Base-by-base conservation (phyloP, 2,113 vertebrate genomes). In the Ariopsis seemanni region DNA sequence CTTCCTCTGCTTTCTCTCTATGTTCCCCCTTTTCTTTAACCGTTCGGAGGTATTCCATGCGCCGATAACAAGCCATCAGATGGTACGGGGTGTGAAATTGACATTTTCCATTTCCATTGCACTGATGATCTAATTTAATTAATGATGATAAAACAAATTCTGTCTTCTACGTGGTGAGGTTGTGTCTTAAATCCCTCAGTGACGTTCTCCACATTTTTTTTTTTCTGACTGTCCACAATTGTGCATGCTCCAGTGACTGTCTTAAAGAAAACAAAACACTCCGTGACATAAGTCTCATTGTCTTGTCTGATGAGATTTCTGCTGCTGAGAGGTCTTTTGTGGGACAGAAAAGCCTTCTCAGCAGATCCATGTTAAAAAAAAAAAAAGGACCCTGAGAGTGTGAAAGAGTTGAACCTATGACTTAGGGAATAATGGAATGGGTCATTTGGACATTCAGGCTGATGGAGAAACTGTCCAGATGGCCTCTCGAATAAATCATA, bases 391-490 rank as follows among this genome's bases (percentile, higher is more conserved):
- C 87, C 90, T 81, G 91, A 92, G 93, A 90, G 83, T 89, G 93
- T 50, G 65, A 93, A 91, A 93, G 94, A 93, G 96, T 94, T 96
- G 93, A 91, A 91, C 92, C 86, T 90, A 91, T 90, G 94, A 93
- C 95, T 90, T 93, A 95, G 95, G 96, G 96, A 97, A 96, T 97
- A 97, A 97, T 95, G 93, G 86, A 88, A 91, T 89, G 42, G 93
- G 94, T 96, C 96, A 96, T 94, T 91, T 92, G 95, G 93, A 94
- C 90, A 91, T 84, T 90, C 93, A 92, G 93, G 94, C 91, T 81
- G 92, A 94, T 95, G 96, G 96, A 97, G 95, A 90, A 89, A 88
- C 90, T 91, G 93, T 95, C 94, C 94, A 94, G 94, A 95, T 96
- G 96, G 95, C 92, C 95, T 94, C 92, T 74, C 88, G 94, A 95